Base-by-base conservation (phyloP, 35 echinoderm and acorn worm species). In the Heliocidaris tuberculata region DNA sequence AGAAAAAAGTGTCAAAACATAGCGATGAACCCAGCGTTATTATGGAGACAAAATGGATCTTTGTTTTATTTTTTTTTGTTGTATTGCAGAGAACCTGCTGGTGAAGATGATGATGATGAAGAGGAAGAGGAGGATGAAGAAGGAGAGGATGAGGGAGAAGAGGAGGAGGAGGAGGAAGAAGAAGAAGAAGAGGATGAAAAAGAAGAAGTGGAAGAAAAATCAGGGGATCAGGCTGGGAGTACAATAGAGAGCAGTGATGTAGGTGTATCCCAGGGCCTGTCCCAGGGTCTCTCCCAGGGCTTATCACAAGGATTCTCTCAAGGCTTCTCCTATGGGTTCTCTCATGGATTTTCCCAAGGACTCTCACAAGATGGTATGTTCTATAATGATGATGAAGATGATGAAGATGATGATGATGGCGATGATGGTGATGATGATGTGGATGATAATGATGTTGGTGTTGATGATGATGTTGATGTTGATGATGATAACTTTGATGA, bases 361-460 rank as follows among this genome's bases (percentile, higher is more conserved):
- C 85, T 98, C n/a, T 98, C 97, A 85, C 97, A 98, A 92, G 97
- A 98, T 59, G 96, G 97, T 98, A 92, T 94, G 96, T 92, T 8
- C 2, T 42, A n/a, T 71, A 21, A 27, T 71, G 61, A 13, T 89
- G 27, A 35, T 32, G 31, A 15, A 7, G 56, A 48, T 88, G 71
- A 2, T 94, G 32, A 30, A 24, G 47, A 9, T 86, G 85, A 8
- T 94, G 21, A 24, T 48, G 60, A 13, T 32, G 59, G 4, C n/a
- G 56, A 24, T 59, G 50, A 27, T 71, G 24, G 2, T 27, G 61
- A 71, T 71, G 61, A 71, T 71, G 31, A 93, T 93, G 31, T 7
- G 60, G 48, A 50, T 29, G 12, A 48, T 12, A 13, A 48, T 17
- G 50, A 47, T 31, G 92, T 59, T 31, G 35, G 13, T n/a, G 2